Percentiles rank a stretch among this genome's conserved stretches.
Conservation (phyloP, 2,113 vertebrate genomes). For the Petrocephalus zakoni region DNA sequence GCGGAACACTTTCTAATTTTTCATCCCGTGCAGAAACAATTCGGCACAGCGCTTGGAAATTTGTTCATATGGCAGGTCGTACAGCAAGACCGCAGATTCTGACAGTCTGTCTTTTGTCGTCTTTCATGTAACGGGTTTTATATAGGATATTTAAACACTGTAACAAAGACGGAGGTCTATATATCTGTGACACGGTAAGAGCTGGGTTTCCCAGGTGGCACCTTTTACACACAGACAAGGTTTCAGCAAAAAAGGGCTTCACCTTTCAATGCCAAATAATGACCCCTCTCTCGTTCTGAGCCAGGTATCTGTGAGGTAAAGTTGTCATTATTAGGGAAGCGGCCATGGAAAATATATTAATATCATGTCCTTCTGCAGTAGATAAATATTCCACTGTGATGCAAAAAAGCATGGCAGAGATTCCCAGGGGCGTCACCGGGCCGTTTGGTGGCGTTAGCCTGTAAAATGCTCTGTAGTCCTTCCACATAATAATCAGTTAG, state of each 20-base stretch:
- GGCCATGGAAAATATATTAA: background rate
- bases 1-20: background rate
- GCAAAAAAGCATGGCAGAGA: background rate
- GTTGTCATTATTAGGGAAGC: background rate
- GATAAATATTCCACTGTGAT: background rate
- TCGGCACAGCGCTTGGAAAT: background rate
- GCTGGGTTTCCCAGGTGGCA: constrained; percentile 49
- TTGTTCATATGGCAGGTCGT: background rate
- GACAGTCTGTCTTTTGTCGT: background rate
- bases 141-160: constrained; percentile 31
- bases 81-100: background rate
- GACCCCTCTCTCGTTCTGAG: background rate
- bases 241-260: background rate
- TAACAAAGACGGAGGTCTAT: constrained; percentile 29
- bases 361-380: background rate
- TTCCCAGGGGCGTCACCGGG: background rate
- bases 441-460: background rate
- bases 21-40: background rate
- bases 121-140: background rate
- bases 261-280: background rate
- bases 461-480: background rate
- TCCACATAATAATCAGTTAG: background rate
- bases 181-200: constrained; percentile 13
- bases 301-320: background rate
- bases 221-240: constrained; percentile 19